Evolutionary conservation across 1,140 invertebrate genomes (phyloP), one percentile per base, ranked within the genome.

Genomic region (Nephila pilipes): DNA sequence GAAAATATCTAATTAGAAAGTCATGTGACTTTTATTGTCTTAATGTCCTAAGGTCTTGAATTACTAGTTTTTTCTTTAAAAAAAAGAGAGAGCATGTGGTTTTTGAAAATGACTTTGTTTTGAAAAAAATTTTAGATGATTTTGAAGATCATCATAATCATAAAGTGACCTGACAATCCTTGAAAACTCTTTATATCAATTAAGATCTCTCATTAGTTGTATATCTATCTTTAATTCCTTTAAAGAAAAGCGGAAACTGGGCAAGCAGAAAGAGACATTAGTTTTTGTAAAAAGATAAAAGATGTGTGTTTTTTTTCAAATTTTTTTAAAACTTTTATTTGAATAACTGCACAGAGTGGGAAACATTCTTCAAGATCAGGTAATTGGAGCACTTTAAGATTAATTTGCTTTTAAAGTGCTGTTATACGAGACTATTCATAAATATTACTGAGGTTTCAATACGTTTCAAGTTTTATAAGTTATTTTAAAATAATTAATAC

Each of bases 141-240:
- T 60, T 60, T 60, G 58, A 60, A 69, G 25, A 25, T n/a, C 60
- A 29, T 69, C 29, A 29, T 69, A 69, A 29, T 18, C 29, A 2
- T 69, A 25, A 69, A 69, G 16, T 69, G 25, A 69, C 65, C n/a
- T 69, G 65, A 69, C 65, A 69, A 69, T 69, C 65, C 65, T 69
- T 69, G 25, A 0, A 16, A 29, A 69, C 65, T 29, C n/a, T 69
- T 69, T 69, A 32, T 32, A 32, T 3, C 65, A 69, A 69, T 29
- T 29, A 16, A 69, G 4, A 29, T 32, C 14, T 29, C 22, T 5
- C 12, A 25, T 16, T 16, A 25, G n/a, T 4, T 14, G 14, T 32
- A 12, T 32, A 25, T 10, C 25, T 25, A 12, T 25, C 4, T 69
- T 14, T 32, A 5, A 25, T 32, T 69, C 25, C 25, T 32, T 69